These are phyloP conservation scores for Eupithecia subfuscata DNA, from an alignment of 2,888 invertebrate species.

Conservation along the genomic window DNA sequence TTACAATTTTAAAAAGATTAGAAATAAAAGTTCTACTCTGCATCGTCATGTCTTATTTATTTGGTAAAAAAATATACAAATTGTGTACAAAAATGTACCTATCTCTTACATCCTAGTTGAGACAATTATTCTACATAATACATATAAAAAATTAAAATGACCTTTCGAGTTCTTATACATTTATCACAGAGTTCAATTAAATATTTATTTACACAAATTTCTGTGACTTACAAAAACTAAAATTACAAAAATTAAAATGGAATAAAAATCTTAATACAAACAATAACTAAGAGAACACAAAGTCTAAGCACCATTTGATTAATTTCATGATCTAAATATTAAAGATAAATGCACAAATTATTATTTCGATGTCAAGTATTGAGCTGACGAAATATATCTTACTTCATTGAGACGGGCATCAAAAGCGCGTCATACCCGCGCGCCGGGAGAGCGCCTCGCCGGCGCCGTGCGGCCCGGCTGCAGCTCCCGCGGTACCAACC, in stretches of 20 bases:
- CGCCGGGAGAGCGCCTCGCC: no score
- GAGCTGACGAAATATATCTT: neutral
- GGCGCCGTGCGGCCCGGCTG: no score
- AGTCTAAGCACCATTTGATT: neutral
- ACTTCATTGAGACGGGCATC: neutral
- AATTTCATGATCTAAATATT: neutral
- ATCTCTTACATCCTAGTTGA: neutral
- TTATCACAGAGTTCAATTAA: conserved; percentile 8
- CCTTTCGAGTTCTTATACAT: neutral
- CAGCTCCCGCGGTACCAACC: no score
- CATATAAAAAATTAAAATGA: conserved; percentile 10
- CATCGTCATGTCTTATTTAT: conserved; percentile 21
- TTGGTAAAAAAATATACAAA: conserved; percentile 5
- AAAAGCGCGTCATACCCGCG: neutral
- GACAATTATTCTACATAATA: neutral
- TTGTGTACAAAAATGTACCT: neutral
- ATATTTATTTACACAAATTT: neutral
- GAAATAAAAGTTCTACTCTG: conserved; percentile 14
- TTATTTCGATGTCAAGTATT: neutral
- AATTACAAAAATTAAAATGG: neutral
- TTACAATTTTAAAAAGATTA: conserved; percentile 10
- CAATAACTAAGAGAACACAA: neutral
- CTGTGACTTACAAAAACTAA: neutral
- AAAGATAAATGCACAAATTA: neutral
- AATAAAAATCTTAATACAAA: neutral